phyloP scores from a whole-genome alignment of 2,113 vertebrate genomes.

The Sinocyclocheilus grahami region DNA sequence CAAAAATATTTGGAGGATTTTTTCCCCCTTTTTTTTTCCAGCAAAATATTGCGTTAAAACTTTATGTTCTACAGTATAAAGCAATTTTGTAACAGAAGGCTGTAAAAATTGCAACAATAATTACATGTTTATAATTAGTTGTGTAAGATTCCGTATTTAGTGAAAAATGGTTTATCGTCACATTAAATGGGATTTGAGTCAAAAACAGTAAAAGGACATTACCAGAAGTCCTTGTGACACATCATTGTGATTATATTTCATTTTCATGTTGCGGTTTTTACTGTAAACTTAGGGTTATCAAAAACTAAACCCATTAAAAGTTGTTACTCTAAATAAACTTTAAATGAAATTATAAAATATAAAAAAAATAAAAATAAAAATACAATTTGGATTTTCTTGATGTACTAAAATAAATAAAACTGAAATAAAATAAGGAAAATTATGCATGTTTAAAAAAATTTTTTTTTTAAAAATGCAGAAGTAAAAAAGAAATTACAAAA shows the following conservation, averaged over 20 bases:
- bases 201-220: neutral
- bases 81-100: neutral
- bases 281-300: too few relatives aligned
- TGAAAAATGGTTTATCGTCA: neutral
- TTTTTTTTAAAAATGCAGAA: too few relatives aligned
- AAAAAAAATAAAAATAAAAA: too few relatives aligned
- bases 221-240: neutral
- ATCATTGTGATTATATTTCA: neutral
- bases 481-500: too few relatives aligned
- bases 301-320: too few relatives aligned
- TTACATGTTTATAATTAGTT: neutral
- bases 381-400: too few relatives aligned
- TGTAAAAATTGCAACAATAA: neutral
- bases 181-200: neutral
- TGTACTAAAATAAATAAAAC: too few relatives aligned
- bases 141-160: neutral
- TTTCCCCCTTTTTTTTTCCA: neutral
- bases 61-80: neutral
- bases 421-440: too few relatives aligned
- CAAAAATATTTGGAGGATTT: too few relatives aligned
- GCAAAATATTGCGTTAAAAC: neutral
- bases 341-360: too few relatives aligned
- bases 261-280: neutral
- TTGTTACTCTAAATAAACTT: too few relatives aligned
- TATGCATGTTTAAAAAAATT: too few relatives aligned